Evolutionary conservation across 2,888 invertebrate genomes (phyloP), one percentile per base, ranked within the genome.

Genomic region (Agrochola lychnidis): DNA sequence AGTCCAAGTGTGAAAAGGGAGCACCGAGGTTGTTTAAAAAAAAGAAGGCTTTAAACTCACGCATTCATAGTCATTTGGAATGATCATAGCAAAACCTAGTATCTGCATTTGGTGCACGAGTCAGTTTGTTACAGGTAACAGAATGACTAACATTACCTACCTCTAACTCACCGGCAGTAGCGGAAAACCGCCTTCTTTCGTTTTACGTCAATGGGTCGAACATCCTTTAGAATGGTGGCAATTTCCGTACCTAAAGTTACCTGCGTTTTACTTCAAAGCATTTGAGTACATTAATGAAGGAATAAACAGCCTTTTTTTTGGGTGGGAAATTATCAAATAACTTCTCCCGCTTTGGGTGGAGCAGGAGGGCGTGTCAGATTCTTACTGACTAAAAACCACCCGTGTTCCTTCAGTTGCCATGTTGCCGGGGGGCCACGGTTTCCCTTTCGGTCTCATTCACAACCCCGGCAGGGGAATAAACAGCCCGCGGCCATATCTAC

Each of bases 191-290:
- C n/a, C 45, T 14, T 12, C 66, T 12, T n/a, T 53, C 53, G 57
- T 14, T 64, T 73, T n/a, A 83, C 83, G 84, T 83, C 83, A 83
- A 51, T 48, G 25, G 9, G 2, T 40, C 59, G 66, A 12, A 77
- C 76, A 80, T 76, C 16, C 63, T 53, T 48, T 62, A 53, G 71
- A 73, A 80, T 71, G 68, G 40, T 40, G 45, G 42, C 7, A 22
- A 53, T 48, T 74, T 80, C 84, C 83, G 76, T 30, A 57, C 42
- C 56, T 66, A 14, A 62, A 42, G 57, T 56, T 51, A 69, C 70
- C 69, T 61, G 51, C 10, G n/a, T 56, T 64, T 73, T 68, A 5
- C 25, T 45, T 51, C 22, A 19, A 36, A 2, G 36, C 14, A 36
- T 14, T 5, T 9, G 51, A 67, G 48, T 22, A 9, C 9, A 30